Conservation (phyloP, 2,797 vertebrate species). For the Sternarchorhynchus goeldii region DNA sequence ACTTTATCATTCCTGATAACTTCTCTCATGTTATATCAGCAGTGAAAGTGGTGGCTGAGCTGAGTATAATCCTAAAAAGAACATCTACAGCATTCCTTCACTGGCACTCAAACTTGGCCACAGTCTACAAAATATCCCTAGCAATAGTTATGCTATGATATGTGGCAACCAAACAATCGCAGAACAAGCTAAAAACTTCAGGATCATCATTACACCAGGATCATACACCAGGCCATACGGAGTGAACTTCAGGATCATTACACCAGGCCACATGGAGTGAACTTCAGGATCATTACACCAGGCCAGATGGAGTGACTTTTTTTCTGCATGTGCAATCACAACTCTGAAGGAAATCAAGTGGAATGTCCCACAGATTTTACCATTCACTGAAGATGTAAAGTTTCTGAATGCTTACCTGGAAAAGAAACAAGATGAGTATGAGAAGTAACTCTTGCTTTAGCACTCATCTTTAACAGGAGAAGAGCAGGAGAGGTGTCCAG, state of each 20-base stretch:
- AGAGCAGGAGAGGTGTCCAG: too few relatives aligned
- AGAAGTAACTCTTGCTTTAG: too few relatives aligned
- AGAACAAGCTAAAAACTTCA: neutral
- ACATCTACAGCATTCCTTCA: neutral
- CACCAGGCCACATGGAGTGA: too few relatives aligned
- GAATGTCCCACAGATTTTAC: too few relatives aligned
- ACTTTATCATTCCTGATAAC: neutral
- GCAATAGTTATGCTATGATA: slow-evolving; percentile 14
- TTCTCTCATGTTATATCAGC: neutral
- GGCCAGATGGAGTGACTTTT: neutral
- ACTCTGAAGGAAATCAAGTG: neutral
- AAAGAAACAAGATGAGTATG: too few relatives aligned
- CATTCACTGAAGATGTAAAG: too few relatives aligned
- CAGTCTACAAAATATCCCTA: neutral
- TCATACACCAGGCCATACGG: neutral
- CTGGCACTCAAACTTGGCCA: slow-evolving; percentile 23
- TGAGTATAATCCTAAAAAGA: neutral
- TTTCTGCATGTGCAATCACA: neutral
- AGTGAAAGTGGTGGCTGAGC: neutral
- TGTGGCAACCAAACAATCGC: neutral
- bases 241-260: neutral
- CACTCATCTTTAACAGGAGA: too few relatives aligned
- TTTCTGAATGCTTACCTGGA: too few relatives aligned
- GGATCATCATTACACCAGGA: too few relatives aligned
- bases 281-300: too few relatives aligned